Percentiles rank a stretch among this genome's conserved stretches.
Conservation (phyloP, 2,888 invertebrate genomes). For the Cryptocheilus praepositus region DNA sequence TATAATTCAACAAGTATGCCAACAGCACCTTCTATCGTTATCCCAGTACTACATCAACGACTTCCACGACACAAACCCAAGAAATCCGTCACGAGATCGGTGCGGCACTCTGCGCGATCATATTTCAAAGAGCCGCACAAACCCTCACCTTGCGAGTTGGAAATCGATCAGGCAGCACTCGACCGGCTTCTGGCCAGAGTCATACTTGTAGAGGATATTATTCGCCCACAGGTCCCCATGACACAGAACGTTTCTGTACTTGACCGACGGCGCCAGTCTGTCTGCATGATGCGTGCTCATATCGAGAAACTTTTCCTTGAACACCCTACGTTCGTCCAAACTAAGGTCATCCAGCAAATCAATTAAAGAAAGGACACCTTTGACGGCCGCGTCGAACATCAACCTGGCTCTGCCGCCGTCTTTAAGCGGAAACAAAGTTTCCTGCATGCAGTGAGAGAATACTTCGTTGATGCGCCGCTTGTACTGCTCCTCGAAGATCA, state of each 20-base stretch:
- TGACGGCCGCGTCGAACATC: slow-evolving; percentile 61
- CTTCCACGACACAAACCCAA: too few relatives aligned
- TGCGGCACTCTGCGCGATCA: too few relatives aligned
- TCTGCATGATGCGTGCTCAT: slow-evolving; percentile 44
- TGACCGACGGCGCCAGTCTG: slow-evolving; percentile 58
- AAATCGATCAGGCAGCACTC: slow-evolving; percentile 70
- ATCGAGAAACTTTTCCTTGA: slow-evolving; percentile 49
- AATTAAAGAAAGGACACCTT: slow-evolving; percentile 60
- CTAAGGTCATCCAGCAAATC: slow-evolving; percentile 50
- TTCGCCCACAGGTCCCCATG: slow-evolving; percentile 74
- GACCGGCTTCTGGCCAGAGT: slow-evolving; percentile 54
- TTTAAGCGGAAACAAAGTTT: slow-evolving; percentile 59
- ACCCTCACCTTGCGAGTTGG: slow-evolving; percentile 78
- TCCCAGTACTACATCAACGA: too few relatives aligned
- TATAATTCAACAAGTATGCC: too few relatives aligned
- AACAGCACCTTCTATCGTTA: too few relatives aligned
- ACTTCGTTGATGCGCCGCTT: slow-evolving; percentile 57
- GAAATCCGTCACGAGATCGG: too few relatives aligned
- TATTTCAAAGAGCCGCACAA: too few relatives aligned
- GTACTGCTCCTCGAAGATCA: slow-evolving; percentile 69
- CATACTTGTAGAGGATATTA: slow-evolving; percentile 70
- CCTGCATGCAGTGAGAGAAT: slow-evolving; percentile 59
- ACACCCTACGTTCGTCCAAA: slow-evolving; percentile 40
- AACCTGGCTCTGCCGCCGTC: slow-evolving; percentile 39
- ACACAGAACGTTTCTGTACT: slow-evolving; percentile 66